These are phyloP conservation scores for Quadroppia sp. DNA, from an alignment of 2,888 invertebrate genomes.

Conservation along the genomic window DNA sequence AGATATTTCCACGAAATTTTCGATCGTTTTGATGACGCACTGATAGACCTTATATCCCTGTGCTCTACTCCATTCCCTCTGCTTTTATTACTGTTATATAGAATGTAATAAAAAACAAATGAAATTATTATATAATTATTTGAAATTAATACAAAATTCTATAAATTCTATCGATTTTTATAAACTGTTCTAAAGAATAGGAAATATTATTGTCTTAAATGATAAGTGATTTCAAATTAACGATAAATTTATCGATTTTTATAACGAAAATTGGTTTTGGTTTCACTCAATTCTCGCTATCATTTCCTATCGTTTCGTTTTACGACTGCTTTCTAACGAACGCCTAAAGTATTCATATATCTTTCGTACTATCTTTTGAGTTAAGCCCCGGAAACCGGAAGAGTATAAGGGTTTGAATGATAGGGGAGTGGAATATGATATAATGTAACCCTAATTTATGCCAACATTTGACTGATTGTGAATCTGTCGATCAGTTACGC, in stretches of 20 bases:
- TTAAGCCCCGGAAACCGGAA: conserved; percentile 15
- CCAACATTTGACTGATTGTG: neutral
- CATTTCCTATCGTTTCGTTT: too few species aligned
- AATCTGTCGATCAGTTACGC: conserved; percentile 9
- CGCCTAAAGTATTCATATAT: too few species aligned
- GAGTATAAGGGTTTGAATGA: neutral
- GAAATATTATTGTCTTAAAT: too few species aligned
- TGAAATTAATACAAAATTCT: too few species aligned
- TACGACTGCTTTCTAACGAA: too few species aligned
- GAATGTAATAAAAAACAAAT: too few species aligned
- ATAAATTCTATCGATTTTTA: too few species aligned
- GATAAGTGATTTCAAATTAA: too few species aligned
- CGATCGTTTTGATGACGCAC: conserved; percentile 27
- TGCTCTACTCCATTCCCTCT: neutral
- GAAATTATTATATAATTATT: too few species aligned
- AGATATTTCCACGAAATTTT: conserved; percentile 27
- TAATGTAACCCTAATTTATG: neutral
- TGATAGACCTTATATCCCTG: conserved; percentile 13
- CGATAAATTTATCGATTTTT: neutral
- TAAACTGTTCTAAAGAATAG: too few species aligned
- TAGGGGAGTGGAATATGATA: neutral
- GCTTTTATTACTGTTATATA: neutral
- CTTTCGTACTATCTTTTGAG: neutral
- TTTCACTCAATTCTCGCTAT: too few species aligned
- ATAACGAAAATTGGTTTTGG: too few species aligned